Evolutionary conservation across 1,140 invertebrate genomes (phyloP), one percentile per base, ranked within the genome.

Genomic region (Drosophila busckii): DNA sequence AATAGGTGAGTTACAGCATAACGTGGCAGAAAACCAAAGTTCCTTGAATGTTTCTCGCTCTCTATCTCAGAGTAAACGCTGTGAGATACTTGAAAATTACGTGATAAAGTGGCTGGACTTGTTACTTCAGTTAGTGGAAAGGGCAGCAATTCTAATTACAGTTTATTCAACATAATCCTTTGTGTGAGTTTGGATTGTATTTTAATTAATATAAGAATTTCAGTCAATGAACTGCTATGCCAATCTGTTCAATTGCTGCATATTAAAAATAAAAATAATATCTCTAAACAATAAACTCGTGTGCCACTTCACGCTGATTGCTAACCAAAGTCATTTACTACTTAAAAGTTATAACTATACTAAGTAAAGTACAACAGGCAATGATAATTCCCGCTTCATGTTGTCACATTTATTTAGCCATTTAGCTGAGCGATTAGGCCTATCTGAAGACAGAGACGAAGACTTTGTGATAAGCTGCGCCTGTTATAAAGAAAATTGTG

Each of bases 101-200:
- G 73, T 80, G 73, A 80, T 80, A 10, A 80, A 80, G 73, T 80
- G 73, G 73, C 42, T 58, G 41, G 37, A 58, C 54, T 41, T 31
- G 68, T 68, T 68, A 54, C 55, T 52, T 34, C 29, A n/a, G n/a
- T n/a, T n/a, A n/a, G n/a, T n/a, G n/a, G n/a, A n/a, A n/a, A 13
- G 37, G 37, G 20, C 22, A 55, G 40, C 9, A n/a, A 17, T 17
- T 6, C 19, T 19, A 55, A 49, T 20, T 29, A 25, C 2, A 20
- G 4, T 3, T 2, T 10, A 37, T n/a, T 12, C 2, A 45, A 45
- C 55, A 34, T n/a, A n/a, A n/a, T n/a, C n/a, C n/a, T n/a, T n/a
- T n/a, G n/a, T n/a, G n/a, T n/a, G n/a, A n/a, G n/a, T n/a, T n/a
- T n/a, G n/a, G n/a, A 60, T 60, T 54, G 40, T 52, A 3, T 28